phyloP scores from a whole-genome alignment of 2,888 invertebrate genomes.

The Latrodectus elegans region DNA sequence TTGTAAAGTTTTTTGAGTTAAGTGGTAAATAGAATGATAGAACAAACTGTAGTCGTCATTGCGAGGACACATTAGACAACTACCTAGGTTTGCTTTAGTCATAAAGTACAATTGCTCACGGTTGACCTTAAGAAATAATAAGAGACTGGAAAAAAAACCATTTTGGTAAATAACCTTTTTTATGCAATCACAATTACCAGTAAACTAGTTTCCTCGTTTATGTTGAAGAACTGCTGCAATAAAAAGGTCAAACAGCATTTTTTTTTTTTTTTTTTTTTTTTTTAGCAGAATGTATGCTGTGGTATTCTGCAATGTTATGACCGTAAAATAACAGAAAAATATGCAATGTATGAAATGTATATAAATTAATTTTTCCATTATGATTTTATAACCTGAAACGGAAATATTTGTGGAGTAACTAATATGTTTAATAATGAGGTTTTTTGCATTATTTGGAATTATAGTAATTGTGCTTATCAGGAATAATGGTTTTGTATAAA shows the following conservation, averaged over 20 bases:
- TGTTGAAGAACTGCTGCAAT: conserved; percentile 36
- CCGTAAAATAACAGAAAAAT: conserved; percentile 13
- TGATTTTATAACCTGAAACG: too few relatives aligned
- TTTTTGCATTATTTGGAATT: too few relatives aligned
- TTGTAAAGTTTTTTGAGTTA: not conserved
- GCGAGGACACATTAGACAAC: conserved; percentile 27
- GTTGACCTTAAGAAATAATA: conserved; percentile 50
- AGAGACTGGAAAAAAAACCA: conserved; percentile 16
- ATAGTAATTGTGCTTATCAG: too few relatives aligned
- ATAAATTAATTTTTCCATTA: not conserved
- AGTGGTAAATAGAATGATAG: not conserved
- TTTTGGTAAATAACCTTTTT: conserved; percentile 35
- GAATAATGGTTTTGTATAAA: too few relatives aligned
- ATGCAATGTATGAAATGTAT: not conserved
- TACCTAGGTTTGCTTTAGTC: conserved; percentile 6
- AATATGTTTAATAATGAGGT: too few relatives aligned
- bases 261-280: not conserved
- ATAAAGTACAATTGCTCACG: conserved; percentile 28
- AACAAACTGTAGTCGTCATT: conserved; percentile 1
- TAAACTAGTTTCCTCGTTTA: conserved; percentile 64
- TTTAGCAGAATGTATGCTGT: conserved; percentile 3
- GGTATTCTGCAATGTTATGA: conserved; percentile 31
- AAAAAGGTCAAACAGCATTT: conserved; percentile 26
- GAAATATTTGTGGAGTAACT: too few relatives aligned
- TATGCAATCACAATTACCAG: conserved; percentile 33